Conservation (phyloP, 2,113 vertebrate species). For the Cephalopterus ornatus region DNA sequence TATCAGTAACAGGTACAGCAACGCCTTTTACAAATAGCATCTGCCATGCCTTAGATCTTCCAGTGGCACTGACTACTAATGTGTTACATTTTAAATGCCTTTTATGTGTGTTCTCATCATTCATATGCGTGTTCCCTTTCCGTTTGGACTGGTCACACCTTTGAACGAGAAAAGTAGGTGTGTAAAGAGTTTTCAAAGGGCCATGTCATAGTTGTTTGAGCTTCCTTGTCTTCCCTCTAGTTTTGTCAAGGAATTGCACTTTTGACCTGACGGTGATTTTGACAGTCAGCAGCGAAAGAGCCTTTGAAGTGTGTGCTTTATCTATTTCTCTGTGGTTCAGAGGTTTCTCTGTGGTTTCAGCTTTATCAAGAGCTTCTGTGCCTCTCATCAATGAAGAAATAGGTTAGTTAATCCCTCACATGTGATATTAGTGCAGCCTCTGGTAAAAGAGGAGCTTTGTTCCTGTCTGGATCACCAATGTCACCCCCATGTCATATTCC, state of each 20-base stretch:
- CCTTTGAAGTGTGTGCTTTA: background rate
- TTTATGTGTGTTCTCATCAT: background rate
- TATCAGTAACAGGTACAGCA: slow-evolving; percentile 81
- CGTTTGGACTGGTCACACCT: background rate
- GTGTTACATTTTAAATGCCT: background rate
- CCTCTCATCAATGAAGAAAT: background rate
- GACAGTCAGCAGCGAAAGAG: background rate
- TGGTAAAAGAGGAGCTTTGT: background rate
- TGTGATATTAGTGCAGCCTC: background rate
- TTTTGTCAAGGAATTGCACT: background rate
- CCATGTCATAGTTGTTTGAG: background rate
- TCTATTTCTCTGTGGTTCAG: background rate
- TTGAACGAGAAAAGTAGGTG: background rate
- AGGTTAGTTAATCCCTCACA: background rate
- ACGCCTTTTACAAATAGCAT: background rate
- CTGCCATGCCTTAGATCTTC: background rate
- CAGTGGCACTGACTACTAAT: background rate
- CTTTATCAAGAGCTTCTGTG: background rate
- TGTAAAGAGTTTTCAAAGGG: background rate
- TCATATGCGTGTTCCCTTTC: background rate
- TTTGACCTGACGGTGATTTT: background rate
- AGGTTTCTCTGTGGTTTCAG: background rate
- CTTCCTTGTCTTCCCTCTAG: background rate
- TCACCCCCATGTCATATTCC: background rate
- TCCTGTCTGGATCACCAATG: background rate